Base-by-base conservation (phyloP, 2,797 vertebrate genomes). In the Galago senegalensis region DNA sequence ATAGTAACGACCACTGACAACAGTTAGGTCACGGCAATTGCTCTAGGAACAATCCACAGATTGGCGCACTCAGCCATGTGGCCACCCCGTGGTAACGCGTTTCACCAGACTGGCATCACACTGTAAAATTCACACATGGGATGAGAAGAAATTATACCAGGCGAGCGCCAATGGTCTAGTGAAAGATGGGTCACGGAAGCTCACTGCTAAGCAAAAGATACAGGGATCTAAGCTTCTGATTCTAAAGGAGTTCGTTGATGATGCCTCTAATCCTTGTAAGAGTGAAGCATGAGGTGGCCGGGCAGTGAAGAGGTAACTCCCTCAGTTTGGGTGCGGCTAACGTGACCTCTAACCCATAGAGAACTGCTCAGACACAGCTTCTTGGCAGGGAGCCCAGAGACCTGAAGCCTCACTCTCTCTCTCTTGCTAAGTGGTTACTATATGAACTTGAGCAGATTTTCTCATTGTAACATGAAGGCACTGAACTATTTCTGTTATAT, bases 111-210 rank as follows among this genome's bases (percentile, higher is more conserved):
- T 92, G 94, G 92, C 95, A 91, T 94, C 86, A 81, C 34, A 56
- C 89, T 90, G n/a, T 95, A 96, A 97, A 96, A 95, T 93, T 96
- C 96, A 94, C 94, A 94, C 91, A 75, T 94, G 87, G 89, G 81
- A 67, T 43, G 72, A 43, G 94, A 86, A 88, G 89, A 92, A 82
- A 92, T 90, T 75, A 76, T 69, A 87, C 49, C 89, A 90, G 87
- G 49, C 65, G 7, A 67, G 4, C 61, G 61, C 83, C 93, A 76
- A 91, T 79, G 79, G 76, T 56, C 86, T 72, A 91, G 76, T 69
- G 81, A 61, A 92, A 90, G 75, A 61, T n/a, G 7, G 63, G 46
- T 91, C 77, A 21, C 81, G 56, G 29, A 93, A 82, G 34, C 40
- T 77, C 75, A 76, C 43, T 80, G 63, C 86, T 86, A 81, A 93